These are phyloP conservation scores for Thinocorus orbignyianus DNA, from an alignment of 2,113 vertebrate genomes.

Conservation along the genomic window DNA sequence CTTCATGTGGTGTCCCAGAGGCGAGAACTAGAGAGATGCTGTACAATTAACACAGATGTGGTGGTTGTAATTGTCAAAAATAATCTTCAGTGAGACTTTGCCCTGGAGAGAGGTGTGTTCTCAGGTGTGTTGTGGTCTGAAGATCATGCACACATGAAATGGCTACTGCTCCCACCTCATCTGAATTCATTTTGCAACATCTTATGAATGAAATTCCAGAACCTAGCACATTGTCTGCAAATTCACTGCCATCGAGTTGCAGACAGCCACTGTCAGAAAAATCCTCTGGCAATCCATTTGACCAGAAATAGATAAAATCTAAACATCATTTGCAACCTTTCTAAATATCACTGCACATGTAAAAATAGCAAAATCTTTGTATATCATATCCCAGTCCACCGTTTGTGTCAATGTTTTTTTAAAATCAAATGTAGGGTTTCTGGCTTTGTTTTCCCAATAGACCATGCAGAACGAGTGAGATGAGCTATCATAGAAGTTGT, in stretches of 20 bases:
- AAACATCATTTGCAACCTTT: constrained; percentile 33
- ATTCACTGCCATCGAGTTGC: neutral
- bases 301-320: neutral
- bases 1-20: neutral
- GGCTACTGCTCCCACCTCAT: neutral
- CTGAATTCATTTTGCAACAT: neutral
- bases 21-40: neutral
- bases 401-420: neutral
- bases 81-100: neutral
- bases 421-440: neutral
- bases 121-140: neutral
- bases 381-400: neutral
- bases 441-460: neutral
- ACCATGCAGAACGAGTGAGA: neutral
- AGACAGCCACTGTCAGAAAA: neutral
- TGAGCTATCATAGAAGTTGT: neutral
- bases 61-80: neutral
- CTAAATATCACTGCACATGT: constrained; percentile 48
- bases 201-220: constrained; percentile 3
- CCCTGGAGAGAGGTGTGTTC: neutral
- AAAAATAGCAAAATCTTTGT: constrained; percentile 42
- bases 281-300: neutral
- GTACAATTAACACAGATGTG: rapidly evolving
- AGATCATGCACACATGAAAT: rapidly evolving
- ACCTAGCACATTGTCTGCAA: neutral